These are phyloP conservation scores for Macropis europaea DNA, from an alignment of 2,888 invertebrate species.

Conservation along the genomic window DNA sequence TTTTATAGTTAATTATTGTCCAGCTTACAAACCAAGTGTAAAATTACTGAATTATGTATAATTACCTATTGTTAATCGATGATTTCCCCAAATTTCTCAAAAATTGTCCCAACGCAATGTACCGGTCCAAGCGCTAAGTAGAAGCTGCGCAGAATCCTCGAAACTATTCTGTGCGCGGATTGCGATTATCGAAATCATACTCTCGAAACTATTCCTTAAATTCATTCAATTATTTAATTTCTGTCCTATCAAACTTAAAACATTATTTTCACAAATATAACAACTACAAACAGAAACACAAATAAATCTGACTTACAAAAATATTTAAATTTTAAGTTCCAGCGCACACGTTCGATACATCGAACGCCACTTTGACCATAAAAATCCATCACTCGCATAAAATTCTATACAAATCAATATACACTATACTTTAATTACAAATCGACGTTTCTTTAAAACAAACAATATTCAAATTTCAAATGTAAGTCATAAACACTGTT, in stretches of 20 bases:
- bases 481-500: no score
- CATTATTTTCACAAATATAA: no score
- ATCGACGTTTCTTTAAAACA: no score
- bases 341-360: constrained; percentile 4
- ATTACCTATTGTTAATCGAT: neutral
- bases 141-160: constrained; percentile 7
- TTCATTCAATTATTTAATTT: no score
- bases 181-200: constrained; percentile 1
- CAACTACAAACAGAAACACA: neutral
- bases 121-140: neutral
- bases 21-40: neutral
- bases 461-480: no score
- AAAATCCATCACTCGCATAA: neutral
- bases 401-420: neutral
- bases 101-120: neutral
- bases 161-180: constrained; percentile 1
- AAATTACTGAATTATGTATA: neutral
- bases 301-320: neutral
- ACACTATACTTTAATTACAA: neutral
- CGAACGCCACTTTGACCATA: neutral
- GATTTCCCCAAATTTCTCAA: neutral
- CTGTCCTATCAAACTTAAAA: neutral
- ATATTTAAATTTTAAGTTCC: neutral
- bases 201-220: neutral
- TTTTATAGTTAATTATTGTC: neutral